These are phyloP conservation scores for Argopecten irradians DNA, from an alignment of 1,140 invertebrate genomes.

Conservation along the genomic window DNA sequence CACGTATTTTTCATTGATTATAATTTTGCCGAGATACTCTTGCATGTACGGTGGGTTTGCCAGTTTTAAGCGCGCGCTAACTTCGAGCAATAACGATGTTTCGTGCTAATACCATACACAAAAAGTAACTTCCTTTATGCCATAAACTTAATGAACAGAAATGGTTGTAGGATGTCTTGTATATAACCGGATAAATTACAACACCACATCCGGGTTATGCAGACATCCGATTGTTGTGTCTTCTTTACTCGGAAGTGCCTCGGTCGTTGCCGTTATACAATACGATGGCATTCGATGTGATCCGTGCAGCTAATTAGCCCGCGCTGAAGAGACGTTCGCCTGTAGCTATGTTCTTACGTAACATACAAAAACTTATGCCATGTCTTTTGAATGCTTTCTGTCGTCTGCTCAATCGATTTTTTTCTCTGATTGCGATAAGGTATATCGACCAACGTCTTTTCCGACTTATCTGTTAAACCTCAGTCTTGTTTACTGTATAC, in stretches of 20 bases:
- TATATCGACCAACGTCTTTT: constrained; percentile 2
- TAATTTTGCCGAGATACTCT: too few relatives aligned
- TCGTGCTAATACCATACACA: not conserved
- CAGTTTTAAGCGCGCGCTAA: not conserved
- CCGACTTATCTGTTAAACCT: not conserved
- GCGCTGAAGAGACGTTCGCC: not conserved
- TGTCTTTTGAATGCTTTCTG: constrained; percentile 10
- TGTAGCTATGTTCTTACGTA: not conserved
- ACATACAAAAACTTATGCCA: not conserved
- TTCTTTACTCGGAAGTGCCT: not conserved
- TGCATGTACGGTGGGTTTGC: too few relatives aligned
- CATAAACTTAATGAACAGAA: not conserved
- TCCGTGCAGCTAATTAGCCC: not conserved
- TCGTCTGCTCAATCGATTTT: constrained; percentile 10
- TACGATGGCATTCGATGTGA: constrained; percentile 8
- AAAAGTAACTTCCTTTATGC: not conserved
- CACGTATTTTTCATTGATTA: too few relatives aligned
- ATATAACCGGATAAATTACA: not conserved
- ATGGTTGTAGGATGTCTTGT: not conserved
- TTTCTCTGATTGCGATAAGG: not conserved
- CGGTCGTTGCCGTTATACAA: not conserved
- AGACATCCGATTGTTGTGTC: constrained; percentile 6
- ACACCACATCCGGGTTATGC: not conserved
- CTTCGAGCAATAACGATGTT: not conserved
- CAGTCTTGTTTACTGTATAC: not conserved